Percentiles rank a stretch among this genome's conserved stretches.
phyloP scores from a whole-genome alignment of 2,797 vertebrate genomes.

The Natrix natrix region DNA sequence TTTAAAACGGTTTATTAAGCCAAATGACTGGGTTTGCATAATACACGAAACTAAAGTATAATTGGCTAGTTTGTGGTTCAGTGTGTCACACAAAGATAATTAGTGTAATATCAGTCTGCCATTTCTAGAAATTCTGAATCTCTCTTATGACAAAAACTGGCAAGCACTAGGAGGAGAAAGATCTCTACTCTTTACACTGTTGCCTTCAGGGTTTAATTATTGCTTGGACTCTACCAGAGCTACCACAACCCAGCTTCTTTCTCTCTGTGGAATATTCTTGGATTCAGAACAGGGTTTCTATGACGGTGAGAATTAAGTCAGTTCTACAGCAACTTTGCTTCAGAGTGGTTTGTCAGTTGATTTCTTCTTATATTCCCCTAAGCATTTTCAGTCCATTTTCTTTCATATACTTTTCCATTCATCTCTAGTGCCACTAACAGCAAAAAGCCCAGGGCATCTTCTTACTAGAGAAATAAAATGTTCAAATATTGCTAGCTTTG shows the following conservation, averaged over 20 bases:
- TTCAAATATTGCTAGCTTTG: conserved; percentile 1
- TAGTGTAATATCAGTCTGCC: background rate
- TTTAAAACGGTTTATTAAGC: background rate
- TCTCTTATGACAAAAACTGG: background rate
- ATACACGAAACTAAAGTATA: background rate
- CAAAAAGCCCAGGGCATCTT: background rate
- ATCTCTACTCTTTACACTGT: background rate
- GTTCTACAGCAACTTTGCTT: background rate
- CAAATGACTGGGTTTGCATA: background rate
- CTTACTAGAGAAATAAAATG: conserved; percentile 7
- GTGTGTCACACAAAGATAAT: background rate
- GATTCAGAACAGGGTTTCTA: background rate
- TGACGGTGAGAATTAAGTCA: conserved; percentile 9
- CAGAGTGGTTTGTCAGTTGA: conserved; percentile 18
- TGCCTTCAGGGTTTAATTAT: conserved; percentile 1
- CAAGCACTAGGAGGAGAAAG: background rate
- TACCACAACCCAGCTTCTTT: background rate
- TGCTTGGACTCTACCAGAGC: background rate
- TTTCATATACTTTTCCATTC: background rate
- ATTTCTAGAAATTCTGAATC: background rate
- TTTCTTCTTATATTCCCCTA: conserved; percentile 18
- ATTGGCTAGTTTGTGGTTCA: background rate
- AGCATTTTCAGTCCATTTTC: conserved; percentile 12
- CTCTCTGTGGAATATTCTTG: background rate
- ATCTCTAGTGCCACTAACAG: background rate